Conservation (phyloP, 2,797 vertebrate species). For the Leucoraja ocellata region DNA sequence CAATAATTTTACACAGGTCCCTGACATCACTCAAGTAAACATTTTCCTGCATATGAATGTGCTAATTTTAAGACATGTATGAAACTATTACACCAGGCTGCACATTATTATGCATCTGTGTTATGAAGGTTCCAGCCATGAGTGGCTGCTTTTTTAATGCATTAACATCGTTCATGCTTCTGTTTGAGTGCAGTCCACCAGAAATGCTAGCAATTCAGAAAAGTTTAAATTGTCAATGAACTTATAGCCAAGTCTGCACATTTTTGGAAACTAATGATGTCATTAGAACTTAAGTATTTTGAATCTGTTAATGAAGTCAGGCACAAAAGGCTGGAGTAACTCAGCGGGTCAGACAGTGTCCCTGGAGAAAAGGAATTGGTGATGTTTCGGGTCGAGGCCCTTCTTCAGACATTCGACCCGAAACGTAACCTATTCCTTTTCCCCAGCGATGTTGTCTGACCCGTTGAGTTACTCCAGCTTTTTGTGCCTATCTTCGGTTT, state of each 20-base stretch:
- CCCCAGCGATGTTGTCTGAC: too few relatives aligned
- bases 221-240: not conserved
- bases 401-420: too few relatives aligned
- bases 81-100: not conserved
- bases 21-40: not conserved
- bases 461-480: too few relatives aligned
- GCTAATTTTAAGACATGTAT: not conserved
- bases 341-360: too few relatives aligned
- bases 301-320: not conserved
- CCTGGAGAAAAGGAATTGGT: too few relatives aligned
- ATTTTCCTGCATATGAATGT: not conserved
- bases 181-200: not conserved
- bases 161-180: not conserved
- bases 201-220: not conserved
- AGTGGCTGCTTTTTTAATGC: not conserved
- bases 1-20: not conserved
- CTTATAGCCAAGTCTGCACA: not conserved
- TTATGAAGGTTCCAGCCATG: not conserved
- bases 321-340: not conserved
- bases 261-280: not conserved
- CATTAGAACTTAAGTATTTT: not conserved
- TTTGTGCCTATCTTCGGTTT: too few relatives aligned
- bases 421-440: too few relatives aligned
- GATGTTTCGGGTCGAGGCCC: too few relatives aligned
- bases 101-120: not conserved